Conservation (phyloP, 1,140 invertebrate genomes). For the Musca domestica region DNA sequence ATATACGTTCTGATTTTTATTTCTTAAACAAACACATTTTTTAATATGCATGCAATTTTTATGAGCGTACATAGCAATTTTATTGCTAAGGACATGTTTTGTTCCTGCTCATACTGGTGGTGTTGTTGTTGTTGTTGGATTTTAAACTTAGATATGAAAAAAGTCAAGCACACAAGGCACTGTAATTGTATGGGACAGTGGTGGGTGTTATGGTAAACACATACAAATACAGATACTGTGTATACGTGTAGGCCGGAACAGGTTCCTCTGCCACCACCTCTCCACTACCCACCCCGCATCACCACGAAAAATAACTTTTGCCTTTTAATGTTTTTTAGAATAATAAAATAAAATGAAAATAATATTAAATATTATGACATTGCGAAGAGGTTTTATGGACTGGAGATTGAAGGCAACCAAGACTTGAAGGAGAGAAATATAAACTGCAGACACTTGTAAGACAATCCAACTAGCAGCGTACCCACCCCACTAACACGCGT, state of each 20-base stretch:
- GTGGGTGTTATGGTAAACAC: background rate
- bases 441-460: too few relatives aligned
- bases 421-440: too few relatives aligned
- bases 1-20: constrained; percentile 16
- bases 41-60: constrained; percentile 54
- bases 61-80: constrained; percentile 54
- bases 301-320: constrained; percentile 24
- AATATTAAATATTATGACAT: constrained; percentile 46
- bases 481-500: too few relatives aligned
- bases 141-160: constrained; percentile 16
- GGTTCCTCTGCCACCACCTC: too few relatives aligned
- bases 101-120: background rate
- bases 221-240: too few relatives aligned
- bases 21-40: constrained; percentile 35
- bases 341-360: constrained; percentile 50
- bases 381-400: constrained; percentile 14
- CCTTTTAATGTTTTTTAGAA: constrained; percentile 43
- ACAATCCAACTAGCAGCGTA: too few relatives aligned
- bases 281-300: too few relatives aligned
- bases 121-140: background rate
- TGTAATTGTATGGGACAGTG: background rate
- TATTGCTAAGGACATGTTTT: constrained; percentile 46
- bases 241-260: too few relatives aligned
- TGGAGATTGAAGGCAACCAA: too few relatives aligned
- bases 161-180: background rate